Percentiles rank a stretch among this genome's conserved stretches.
These are phyloP conservation scores for Parapsyche elsis DNA, from an alignment of 1,140 invertebrate species.

Conservation along the genomic window DNA sequence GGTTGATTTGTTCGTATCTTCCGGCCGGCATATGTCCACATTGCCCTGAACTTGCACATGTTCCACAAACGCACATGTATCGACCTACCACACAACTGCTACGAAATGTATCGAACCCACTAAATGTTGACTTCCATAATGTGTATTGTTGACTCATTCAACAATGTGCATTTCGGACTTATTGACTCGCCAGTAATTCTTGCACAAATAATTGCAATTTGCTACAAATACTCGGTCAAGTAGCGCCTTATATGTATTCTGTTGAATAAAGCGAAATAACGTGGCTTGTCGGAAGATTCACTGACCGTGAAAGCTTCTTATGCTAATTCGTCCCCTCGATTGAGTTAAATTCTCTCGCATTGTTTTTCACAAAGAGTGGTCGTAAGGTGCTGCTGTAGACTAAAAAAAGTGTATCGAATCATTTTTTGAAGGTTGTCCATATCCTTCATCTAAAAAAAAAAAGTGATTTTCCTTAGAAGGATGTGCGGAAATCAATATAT, in stretches of 20 bases:
- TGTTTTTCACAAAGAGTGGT: too few relatives aligned
- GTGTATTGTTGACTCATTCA: too few relatives aligned
- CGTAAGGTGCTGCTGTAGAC: too few relatives aligned
- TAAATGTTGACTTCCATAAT: background rate
- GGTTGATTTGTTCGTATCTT: slow-evolving; percentile 18
- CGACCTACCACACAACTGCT: background rate
- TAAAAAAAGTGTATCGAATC: slow-evolving; percentile 16
- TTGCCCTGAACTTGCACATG: background rate
- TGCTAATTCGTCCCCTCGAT: slow-evolving; percentile 13
- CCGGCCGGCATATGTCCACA: slow-evolving; percentile 26
- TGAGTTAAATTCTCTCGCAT: background rate
- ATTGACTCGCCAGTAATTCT: too few relatives aligned
- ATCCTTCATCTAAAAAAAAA: background rate
- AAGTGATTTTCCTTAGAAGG: background rate
- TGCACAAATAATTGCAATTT: too few relatives aligned
- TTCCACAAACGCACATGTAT: background rate
- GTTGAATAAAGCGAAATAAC: too few relatives aligned
- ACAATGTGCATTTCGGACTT: too few relatives aligned
- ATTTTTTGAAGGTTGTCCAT: background rate
- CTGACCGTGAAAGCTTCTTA: slow-evolving; percentile 38
- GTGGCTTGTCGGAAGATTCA: background rate
- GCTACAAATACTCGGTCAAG: too few relatives aligned
- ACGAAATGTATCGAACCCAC: background rate
- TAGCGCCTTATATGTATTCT: too few relatives aligned
- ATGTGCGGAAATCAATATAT: slow-evolving; percentile 12